Percentiles rank a stretch among this genome's conserved stretches.
Conservation (phyloP, 2,113 vertebrate genomes). For the Channa argus region DNA sequence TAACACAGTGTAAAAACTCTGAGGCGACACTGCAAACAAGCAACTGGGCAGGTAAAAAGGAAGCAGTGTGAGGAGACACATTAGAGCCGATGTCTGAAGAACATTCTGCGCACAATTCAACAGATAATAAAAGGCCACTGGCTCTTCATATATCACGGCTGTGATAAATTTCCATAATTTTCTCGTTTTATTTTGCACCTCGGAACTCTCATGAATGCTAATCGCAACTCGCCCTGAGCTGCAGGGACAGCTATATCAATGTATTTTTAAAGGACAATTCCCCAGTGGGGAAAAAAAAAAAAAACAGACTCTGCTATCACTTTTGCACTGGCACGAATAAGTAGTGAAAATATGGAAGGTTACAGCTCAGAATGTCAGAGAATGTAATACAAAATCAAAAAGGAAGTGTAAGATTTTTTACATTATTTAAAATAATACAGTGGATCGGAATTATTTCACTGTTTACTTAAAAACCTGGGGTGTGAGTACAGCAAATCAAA, state of each 20-base stretch:
- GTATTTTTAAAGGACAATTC: slow-evolving; percentile 51
- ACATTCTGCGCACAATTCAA: slow-evolving; percentile 31
- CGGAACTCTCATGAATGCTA: slow-evolving; percentile 54
- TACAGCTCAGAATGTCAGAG: not conserved
- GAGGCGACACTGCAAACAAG: slow-evolving; percentile 19
- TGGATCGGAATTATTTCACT: too few species aligned
- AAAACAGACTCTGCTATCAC: slow-evolving; percentile 42
- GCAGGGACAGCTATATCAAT: slow-evolving; percentile 26
- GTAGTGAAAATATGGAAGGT: slow-evolving; percentile 32
- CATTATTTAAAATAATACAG: too few species aligned
- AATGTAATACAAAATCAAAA: too few species aligned
- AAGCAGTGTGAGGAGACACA: not conserved
- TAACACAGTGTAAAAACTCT: slow-evolving; percentile 14
- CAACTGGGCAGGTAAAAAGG: slow-evolving; percentile 2
- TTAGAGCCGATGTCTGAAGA: slow-evolving; percentile 32
- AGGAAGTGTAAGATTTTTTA: too few species aligned
- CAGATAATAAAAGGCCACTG: slow-evolving; percentile 45
- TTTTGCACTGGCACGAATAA: slow-evolving; percentile 31
- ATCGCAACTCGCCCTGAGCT: slow-evolving; percentile 35
- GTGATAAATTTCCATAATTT: slow-evolving; percentile 59
- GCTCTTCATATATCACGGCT: slow-evolving; percentile 47
- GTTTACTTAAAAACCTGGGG: too few species aligned
- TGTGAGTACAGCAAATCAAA: too few species aligned
- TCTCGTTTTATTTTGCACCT: slow-evolving; percentile 54
- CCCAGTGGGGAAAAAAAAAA: slow-evolving; percentile 34